These are phyloP conservation scores for Acronicta aceris DNA, from an alignment of 2,888 invertebrate genomes.

Conservation along the genomic window DNA sequence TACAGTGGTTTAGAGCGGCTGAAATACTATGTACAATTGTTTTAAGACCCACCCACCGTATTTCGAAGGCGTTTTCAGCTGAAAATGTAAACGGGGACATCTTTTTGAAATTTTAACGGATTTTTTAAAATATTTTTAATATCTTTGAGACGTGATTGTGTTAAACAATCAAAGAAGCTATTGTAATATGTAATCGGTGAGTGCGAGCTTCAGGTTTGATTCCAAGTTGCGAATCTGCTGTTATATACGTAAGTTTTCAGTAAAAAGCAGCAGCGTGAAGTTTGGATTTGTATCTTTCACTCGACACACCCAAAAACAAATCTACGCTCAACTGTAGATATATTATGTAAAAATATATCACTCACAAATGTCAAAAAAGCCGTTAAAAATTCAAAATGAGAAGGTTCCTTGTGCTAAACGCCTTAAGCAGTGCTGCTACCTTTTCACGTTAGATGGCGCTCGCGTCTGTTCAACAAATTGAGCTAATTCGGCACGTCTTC, in stretches of 20 bases:
- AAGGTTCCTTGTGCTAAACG: conserved; percentile 20
- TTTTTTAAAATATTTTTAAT: neutral
- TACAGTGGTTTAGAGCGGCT: conserved; percentile 33
- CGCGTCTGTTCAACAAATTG: conserved; percentile 46
- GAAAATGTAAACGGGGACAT: neutral
- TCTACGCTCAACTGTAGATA: too few relatives aligned
- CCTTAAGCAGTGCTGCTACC: conserved; percentile 46
- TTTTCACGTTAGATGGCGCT: conserved; percentile 50
- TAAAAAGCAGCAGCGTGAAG: too few relatives aligned
- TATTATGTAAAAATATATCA: too few relatives aligned
- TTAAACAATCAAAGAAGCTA: too few relatives aligned
- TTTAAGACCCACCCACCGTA: conserved; percentile 49
- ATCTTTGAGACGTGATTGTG: too few relatives aligned
- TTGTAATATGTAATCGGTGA: too few relatives aligned
- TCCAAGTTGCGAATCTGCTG: too few relatives aligned
- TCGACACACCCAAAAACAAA: too few relatives aligned
- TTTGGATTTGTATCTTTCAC: too few relatives aligned
- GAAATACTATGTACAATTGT: conserved; percentile 44
- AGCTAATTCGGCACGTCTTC: conserved; percentile 37
- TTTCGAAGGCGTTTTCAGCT: conserved; percentile 24
- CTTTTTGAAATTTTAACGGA: neutral
- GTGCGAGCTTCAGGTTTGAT: too few relatives aligned
- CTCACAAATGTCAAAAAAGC: neutral
- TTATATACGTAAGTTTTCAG: too few relatives aligned
- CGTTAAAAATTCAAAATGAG: neutral